Conservation (phyloP, 2,797 vertebrate species). For the Mormyrops boulengeri region DNA sequence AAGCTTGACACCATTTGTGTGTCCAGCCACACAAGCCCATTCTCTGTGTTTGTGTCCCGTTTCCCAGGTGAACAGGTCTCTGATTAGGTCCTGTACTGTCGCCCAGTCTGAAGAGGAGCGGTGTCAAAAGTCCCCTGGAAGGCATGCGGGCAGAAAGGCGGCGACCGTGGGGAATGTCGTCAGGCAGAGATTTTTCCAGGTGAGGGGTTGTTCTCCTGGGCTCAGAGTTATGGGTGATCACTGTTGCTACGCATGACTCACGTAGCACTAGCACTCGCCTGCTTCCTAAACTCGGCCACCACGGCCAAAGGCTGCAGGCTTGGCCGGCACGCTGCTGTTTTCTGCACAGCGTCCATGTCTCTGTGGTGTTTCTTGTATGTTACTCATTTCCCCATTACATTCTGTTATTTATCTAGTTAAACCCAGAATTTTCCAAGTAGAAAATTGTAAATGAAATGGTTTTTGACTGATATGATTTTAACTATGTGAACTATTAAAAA, state of each 20-base stretch:
- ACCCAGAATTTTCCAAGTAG: slow-evolving; percentile 5
- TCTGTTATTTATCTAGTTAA: slow-evolving; percentile 3
- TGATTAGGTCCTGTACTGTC: not conserved
- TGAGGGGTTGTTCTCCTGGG: not conserved
- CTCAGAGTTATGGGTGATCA: not conserved
- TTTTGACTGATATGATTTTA: slow-evolving; percentile 25
- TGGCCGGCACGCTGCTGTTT: not conserved
- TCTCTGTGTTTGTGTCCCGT: not conserved
- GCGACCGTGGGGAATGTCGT: not conserved
- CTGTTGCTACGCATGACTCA: not conserved
- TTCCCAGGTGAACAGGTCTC: not conserved
- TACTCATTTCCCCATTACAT: slow-evolving; percentile 6
- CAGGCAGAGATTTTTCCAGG: not conserved
- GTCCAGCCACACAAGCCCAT: not conserved
- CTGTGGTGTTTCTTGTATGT: not conserved
- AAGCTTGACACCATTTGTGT: not conserved
- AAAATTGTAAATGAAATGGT: not conserved
- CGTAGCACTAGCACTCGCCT: not conserved
- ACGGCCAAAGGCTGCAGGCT: not conserved
- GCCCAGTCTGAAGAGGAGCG: not conserved
- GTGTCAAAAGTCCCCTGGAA: not conserved
- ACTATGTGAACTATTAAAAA: slow-evolving; percentile 16
- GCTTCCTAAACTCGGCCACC: not conserved
- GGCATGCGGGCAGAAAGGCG: not conserved
- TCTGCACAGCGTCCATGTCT: not conserved